Conservation (phyloP, 2,888 invertebrate genomes). For the Cynaeus angustus region DNA sequence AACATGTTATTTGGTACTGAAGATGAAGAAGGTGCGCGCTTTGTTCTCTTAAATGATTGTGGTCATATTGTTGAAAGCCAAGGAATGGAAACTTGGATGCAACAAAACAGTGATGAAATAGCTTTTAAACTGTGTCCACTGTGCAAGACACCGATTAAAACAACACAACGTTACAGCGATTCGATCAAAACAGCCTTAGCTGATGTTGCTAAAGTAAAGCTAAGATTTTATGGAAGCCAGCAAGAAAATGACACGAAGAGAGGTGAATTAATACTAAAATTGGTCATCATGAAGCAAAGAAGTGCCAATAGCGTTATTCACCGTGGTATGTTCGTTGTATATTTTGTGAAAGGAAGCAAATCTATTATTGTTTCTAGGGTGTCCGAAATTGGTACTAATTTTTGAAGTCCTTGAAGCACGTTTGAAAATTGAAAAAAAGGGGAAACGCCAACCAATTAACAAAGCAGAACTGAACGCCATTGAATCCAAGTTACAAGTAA, state of each 20-base stretch:
- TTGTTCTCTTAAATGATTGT: conserved; percentile 61
- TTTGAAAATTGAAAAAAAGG: neutral
- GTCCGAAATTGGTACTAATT: neutral
- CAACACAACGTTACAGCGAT: conserved; percentile 59
- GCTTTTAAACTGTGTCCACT: conserved; percentile 57
- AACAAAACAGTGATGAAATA: conserved; percentile 42
- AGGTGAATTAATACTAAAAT: conserved; percentile 23
- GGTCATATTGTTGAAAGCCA: conserved; percentile 59
- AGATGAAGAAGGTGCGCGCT: conserved; percentile 60
- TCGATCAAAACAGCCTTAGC: conserved; percentile 55
- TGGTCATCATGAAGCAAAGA: neutral
- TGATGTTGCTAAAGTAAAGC: conserved; percentile 64
- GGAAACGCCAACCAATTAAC: conserved; percentile 54
- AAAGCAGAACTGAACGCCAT: conserved; percentile 52
- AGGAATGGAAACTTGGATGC: conserved; percentile 59
- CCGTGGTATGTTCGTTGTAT: neutral
- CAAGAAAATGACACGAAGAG: conserved; percentile 61
- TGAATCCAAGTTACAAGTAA: conserved; percentile 56
- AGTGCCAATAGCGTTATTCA: neutral
- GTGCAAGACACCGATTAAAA: conserved; percentile 60
- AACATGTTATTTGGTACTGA: conserved; percentile 61
- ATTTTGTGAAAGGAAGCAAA: neutral
- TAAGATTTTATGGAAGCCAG: conserved; percentile 68
- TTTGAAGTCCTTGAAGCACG: neutral
- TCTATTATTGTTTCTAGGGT: neutral